These are phyloP conservation scores for Pachypeltis micranthus DNA, from an alignment of 1,140 invertebrate species.

Conservation along the genomic window DNA sequence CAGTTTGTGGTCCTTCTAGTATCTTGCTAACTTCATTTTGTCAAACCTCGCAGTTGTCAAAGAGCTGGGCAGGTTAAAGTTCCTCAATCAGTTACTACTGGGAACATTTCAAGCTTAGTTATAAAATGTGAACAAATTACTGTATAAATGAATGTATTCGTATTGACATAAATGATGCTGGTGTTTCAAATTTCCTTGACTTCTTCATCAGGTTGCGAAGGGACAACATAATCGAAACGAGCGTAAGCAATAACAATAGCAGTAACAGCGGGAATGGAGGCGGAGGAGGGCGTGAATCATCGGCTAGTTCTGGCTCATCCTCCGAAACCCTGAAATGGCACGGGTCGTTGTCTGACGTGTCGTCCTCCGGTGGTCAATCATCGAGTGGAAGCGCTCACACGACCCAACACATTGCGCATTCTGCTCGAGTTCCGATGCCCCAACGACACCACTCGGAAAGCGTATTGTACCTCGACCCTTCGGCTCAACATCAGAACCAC, in stretches of 20 bases:
- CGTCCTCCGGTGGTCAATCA: not conserved
- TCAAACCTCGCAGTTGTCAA: too few relatives aligned
- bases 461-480: constrained; percentile 48
- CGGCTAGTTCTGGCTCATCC: constrained; percentile 50
- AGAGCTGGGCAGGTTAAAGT: too few relatives aligned
- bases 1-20: too few relatives aligned
- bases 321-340: constrained; percentile 75
- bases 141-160: too few relatives aligned
- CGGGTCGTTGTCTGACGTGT: constrained; percentile 44
- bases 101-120: too few relatives aligned
- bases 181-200: too few relatives aligned
- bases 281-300: constrained; percentile 48
- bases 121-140: too few relatives aligned
- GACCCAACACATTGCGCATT: constrained; percentile 59
- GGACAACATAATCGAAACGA: constrained; percentile 45
- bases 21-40: too few relatives aligned
- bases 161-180: too few relatives aligned
- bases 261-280: constrained; percentile 2
- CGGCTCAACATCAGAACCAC: constrained; percentile 30
- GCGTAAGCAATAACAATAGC: constrained; percentile 40
- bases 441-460: constrained; percentile 71
- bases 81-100: too few relatives aligned
- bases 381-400: constrained; percentile 24
- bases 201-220: constrained; percentile 55
- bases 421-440: constrained; percentile 63